These are phyloP conservation scores for Dendroctonus valens DNA, from an alignment of 1,140 invertebrate genomes.

Conservation along the genomic window DNA sequence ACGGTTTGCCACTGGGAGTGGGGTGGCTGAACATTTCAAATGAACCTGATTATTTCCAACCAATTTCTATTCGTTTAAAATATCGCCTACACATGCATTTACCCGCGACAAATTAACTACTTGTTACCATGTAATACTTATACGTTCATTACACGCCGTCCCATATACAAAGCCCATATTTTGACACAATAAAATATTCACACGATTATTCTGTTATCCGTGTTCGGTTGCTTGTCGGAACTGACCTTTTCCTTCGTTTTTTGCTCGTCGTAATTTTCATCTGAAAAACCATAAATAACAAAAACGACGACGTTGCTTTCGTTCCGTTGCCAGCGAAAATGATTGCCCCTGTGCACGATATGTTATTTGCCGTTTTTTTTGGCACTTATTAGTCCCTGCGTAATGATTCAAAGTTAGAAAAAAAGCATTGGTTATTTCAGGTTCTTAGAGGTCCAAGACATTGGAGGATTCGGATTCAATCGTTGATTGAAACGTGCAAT, in stretches of 20 bases:
- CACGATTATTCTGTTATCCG: conserved; percentile 6
- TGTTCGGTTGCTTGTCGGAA: conserved; percentile 12
- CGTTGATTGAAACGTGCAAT: too few species aligned
- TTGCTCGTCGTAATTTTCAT: not conserved
- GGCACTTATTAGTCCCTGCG: not conserved
- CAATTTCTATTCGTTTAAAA: not conserved
- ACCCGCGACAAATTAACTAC: not conserved
- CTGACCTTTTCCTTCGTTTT: conserved; percentile 6
- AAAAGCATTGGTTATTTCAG: too few species aligned
- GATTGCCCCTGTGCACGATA: conserved; percentile 8
- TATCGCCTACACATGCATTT: not conserved
- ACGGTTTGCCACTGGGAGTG: not conserved
- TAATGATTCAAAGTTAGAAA: too few species aligned
- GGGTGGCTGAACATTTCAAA: not conserved
- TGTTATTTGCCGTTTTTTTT: conserved; percentile 2
- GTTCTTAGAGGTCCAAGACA: too few species aligned
- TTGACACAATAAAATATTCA: conserved; percentile 15
- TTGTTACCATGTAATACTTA: not conserved
- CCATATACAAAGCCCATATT: conserved; percentile 1
- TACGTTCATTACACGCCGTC: not conserved
- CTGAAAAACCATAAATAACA: conserved; percentile 10
- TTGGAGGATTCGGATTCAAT: too few species aligned
- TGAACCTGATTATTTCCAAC: not conserved
- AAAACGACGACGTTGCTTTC: not conserved
- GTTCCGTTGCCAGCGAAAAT: not conserved